Conservation (phyloP, 1,140 invertebrate genomes). For the Asobara japonica region DNA sequence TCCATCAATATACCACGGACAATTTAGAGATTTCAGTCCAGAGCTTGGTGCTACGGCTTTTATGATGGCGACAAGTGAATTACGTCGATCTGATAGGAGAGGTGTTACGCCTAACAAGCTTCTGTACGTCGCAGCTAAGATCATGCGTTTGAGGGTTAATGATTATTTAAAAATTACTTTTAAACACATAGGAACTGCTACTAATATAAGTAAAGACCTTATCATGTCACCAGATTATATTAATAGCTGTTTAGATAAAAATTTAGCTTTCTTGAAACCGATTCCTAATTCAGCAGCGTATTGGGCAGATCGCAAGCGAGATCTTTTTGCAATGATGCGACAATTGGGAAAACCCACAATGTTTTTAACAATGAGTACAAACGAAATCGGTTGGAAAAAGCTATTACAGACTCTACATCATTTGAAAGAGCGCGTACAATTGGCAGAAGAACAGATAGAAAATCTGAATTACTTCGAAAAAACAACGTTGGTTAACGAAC, state of each 20-base stretch:
- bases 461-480: too few relatives aligned
- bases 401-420: constrained; percentile 56
- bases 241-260: constrained; percentile 36
- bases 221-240: constrained; percentile 29
- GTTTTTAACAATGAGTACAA: constrained; percentile 48
- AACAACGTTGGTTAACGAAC: too few relatives aligned
- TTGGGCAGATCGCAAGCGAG: constrained; percentile 53
- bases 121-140: constrained; percentile 41
- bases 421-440: too few relatives aligned
- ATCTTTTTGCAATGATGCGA: constrained; percentile 56
- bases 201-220: constrained; percentile 29
- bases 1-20: constrained; percentile 50
- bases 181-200: constrained; percentile 39
- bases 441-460: too few relatives aligned
- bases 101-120: background rate
- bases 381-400: constrained; percentile 53
- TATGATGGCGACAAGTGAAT: constrained; percentile 41
- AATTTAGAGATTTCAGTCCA: constrained; percentile 47
- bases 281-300: constrained; percentile 40
- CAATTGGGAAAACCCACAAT: constrained; percentile 49
- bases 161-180: constrained; percentile 39
- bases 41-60: constrained; percentile 33
- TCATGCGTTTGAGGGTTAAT: constrained; percentile 35
- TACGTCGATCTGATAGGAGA: constrained; percentile 36
- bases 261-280: constrained; percentile 37